These are phyloP conservation scores for Vireo griseus DNA, from an alignment of 2,797 vertebrate genomes.

Conservation along the genomic window DNA sequence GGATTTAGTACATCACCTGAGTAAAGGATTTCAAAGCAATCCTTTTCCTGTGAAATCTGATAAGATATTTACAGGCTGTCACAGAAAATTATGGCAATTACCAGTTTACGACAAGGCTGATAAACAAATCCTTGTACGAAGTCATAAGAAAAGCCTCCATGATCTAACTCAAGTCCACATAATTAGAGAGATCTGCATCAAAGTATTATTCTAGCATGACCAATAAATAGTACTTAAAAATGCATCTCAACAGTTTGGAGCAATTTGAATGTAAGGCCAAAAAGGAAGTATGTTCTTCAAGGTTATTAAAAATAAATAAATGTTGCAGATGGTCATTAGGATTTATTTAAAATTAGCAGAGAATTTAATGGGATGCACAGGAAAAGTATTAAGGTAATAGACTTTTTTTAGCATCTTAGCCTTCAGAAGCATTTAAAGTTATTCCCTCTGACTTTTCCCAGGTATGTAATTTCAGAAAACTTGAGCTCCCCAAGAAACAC, in stretches of 20 bases:
- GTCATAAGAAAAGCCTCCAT: not conserved
- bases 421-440: not conserved
- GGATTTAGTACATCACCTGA: not conserved
- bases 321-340: not conserved
- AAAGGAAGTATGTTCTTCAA: not conserved
- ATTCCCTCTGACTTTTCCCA: not conserved
- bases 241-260: not conserved
- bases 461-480: not conserved
- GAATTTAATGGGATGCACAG: not conserved
- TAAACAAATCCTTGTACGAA: not conserved
- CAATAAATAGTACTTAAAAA: not conserved
- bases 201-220: not conserved
- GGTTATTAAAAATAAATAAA: not conserved
- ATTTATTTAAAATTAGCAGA: not conserved
- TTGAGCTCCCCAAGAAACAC: not conserved
- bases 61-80: not conserved
- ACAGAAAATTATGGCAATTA: not conserved
- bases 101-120: not conserved
- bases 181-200: not conserved
- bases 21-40: not conserved
- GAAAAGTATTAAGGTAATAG: not conserved
- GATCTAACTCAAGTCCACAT: not conserved
- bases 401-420: not conserved
- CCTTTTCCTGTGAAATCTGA: not conserved
- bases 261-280: not conserved